Conservation (phyloP, 2,888 invertebrate species). For the Loripinus fragilis region DNA sequence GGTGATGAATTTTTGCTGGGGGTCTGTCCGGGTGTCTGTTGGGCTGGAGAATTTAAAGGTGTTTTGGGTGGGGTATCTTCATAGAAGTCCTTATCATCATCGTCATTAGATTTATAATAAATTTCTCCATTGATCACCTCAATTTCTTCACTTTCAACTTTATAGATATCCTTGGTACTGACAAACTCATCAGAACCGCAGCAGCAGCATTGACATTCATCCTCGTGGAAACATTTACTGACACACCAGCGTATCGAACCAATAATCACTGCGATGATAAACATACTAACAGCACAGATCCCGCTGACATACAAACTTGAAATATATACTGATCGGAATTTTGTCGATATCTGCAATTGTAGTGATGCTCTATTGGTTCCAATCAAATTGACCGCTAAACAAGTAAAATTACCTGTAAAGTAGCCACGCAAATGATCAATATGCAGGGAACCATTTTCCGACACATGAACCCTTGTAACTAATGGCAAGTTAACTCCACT, state of each 20-base stretch:
- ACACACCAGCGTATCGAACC: slow-evolving; percentile 66
- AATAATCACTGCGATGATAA: slow-evolving; percentile 68
- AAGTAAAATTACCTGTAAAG: slow-evolving; percentile 74
- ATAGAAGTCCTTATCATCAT: slow-evolving; percentile 41
- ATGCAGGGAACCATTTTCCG: slow-evolving; percentile 60
- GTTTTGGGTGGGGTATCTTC: slow-evolving; percentile 60
- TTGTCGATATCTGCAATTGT: slow-evolving; percentile 53
- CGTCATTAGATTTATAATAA: neutral
- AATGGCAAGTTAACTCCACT: slow-evolving; percentile 36
- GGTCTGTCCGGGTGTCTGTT: slow-evolving; percentile 41
- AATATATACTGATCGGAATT: slow-evolving; percentile 51
- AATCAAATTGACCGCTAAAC: slow-evolving; percentile 68
- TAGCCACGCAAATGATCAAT: slow-evolving; percentile 69
- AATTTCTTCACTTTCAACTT: slow-evolving; percentile 40
- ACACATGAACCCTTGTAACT: slow-evolving; percentile 53
- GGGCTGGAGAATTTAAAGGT: slow-evolving; percentile 62
- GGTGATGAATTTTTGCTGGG: slow-evolving; percentile 69
- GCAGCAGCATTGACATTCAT: slow-evolving; percentile 57
- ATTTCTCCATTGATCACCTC: slow-evolving; percentile 47
- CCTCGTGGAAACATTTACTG: slow-evolving; percentile 49
- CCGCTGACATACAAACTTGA: slow-evolving; percentile 68
- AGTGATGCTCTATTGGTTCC: slow-evolving; percentile 66
- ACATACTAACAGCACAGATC: slow-evolving; percentile 54
- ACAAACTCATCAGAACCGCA: slow-evolving; percentile 45
- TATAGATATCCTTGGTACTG: slow-evolving; percentile 37